Conservation (phyloP, 1,140 invertebrate genomes). For the Anastrepha ludens region DNA sequence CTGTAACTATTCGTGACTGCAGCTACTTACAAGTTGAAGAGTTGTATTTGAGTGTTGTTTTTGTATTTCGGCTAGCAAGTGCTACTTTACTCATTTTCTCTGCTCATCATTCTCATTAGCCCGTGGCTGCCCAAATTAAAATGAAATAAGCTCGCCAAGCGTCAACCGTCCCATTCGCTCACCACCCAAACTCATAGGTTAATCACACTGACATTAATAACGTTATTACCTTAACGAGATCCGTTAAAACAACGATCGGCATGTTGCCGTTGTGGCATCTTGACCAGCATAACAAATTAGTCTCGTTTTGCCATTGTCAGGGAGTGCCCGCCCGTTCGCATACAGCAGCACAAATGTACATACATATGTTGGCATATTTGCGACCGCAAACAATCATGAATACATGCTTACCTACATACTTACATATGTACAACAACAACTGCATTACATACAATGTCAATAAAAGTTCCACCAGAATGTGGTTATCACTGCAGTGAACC, state of each 20-base stretch:
- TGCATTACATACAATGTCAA: background rate
- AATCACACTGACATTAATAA: slow-evolving; percentile 47
- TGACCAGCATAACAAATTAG: slow-evolving; percentile 39
- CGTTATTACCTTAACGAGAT: slow-evolving; percentile 43
- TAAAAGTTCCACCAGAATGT: background rate
- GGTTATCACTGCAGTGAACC: slow-evolving; percentile 11
- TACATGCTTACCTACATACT: background rate
- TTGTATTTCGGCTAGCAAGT: background rate
- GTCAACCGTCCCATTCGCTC: background rate
- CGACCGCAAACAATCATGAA: background rate
- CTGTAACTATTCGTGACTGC: background rate
- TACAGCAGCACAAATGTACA: background rate
- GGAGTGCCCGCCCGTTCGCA: background rate
- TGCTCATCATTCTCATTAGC: background rate
- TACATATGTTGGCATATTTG: background rate
- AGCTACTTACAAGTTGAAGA: background rate
- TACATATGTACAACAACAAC: background rate
- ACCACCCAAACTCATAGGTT: background rate
- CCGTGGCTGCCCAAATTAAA: background rate
- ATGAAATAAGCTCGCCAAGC: background rate
- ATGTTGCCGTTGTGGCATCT: slow-evolving; percentile 44
- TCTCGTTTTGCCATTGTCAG: background rate
- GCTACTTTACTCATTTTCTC: background rate
- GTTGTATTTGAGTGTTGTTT: background rate
- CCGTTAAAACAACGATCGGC: slow-evolving; percentile 48